These are phyloP conservation scores for Ostrea denselamellosa DNA, from an alignment of 1,140 invertebrate species.

Conservation along the genomic window DNA sequence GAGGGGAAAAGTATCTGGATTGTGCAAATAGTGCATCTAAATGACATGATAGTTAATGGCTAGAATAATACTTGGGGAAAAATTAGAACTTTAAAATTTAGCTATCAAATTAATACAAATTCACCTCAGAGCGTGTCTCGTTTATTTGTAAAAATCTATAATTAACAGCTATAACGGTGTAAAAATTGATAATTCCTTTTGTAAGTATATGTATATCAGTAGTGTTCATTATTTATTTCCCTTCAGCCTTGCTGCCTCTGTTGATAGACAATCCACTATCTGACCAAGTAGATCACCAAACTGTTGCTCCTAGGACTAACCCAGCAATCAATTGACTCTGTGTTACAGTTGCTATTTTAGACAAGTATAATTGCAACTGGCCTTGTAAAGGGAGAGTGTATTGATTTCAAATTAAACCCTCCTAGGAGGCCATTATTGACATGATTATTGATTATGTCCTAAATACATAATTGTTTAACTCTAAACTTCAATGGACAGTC, in stretches of 20 bases:
- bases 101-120: neutral
- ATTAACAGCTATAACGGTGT: neutral
- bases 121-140: no score
- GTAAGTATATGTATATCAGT: neutral
- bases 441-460: conserved; percentile 38
- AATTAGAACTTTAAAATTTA: neutral
- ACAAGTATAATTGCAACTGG: conserved; percentile 37
- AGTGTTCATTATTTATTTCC: neutral
- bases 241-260: neutral
- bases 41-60: neutral
- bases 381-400: conserved; percentile 32
- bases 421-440: conserved; percentile 18
- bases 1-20: neutral
- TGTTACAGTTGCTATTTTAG: conserved; percentile 33
- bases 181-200: neutral
- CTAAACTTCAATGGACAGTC: conserved; percentile 35
- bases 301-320: conserved; percentile 1
- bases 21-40: neutral
- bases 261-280: conserved; percentile 2
- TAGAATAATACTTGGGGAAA: neutral
- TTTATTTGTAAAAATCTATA: neutral
- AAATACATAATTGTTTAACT: conserved; percentile 40
- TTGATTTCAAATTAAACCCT: conserved; percentile 27
- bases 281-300: neutral
- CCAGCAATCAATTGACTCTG: conserved; percentile 25